Evolutionary conservation across 2,888 invertebrate species (phyloP), one percentile per base, ranked within the genome.

Genomic region (Morpho deidamia): DNA sequence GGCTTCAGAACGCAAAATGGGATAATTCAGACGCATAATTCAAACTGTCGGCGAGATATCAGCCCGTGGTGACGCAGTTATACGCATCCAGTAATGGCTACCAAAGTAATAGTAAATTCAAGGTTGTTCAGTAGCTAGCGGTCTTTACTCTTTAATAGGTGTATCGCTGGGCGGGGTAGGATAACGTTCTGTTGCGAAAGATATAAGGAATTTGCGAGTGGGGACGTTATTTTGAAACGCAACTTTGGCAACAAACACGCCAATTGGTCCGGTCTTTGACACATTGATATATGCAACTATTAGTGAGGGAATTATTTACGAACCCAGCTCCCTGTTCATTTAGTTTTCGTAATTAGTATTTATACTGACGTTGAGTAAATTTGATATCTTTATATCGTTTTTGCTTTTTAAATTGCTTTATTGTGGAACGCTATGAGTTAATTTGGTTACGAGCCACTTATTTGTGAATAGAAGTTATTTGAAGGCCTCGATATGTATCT

Each of bases 261-360:
- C 87, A 86, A 87, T 88, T 86, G 85, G 87, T 78, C 70, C 76
- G 69, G 74, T 71, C 77, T 79, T 71, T 79, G 87, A 87, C 87
- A 87, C 75, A 55, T 72, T 87, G 85, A 87, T 86, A 72, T 85
- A 87, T 83, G 75, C 64, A 66, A 71, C 72, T 71, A 70, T 76
- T 71, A 70, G 67, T 66, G 68, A 55, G 61, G 60, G 65, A 69
- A 66, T 66, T 69, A 69, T 67, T 70, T 71, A 67, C 69, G 68
- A 66, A 69, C 69, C 73, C 70, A 71, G 74, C 63, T 44, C 47
- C 58, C 52, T 51, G 48, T 54, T 44, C 45, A 45, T 52, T 59
- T 59, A 60, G 63, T 59, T 59, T 58, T 55, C 48, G 42, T 55
- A 57, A 61, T 65, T 48, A 58, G 70, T 67, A 67, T 73, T 68